Evolutionary conservation across 2,113 vertebrate genomes (phyloP), one percentile per base, ranked within the genome.

Genomic region (Gymnorhina tibicen): DNA sequence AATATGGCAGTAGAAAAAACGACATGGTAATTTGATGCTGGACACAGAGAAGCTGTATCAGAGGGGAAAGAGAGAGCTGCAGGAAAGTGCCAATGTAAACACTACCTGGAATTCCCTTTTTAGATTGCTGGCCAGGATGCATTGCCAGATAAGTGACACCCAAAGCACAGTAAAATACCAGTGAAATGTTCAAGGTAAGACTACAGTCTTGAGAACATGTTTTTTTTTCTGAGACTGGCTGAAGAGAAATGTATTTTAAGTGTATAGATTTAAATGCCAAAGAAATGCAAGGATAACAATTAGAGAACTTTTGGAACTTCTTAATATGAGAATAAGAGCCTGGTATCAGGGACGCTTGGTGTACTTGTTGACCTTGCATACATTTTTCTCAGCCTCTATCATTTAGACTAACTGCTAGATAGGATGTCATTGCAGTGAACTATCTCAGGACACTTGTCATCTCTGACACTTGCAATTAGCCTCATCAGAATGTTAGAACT

Each of bases 1-100:
- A 92, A 60, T 87, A 92, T 85, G 89, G 62, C 81, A 87, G 80
- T 64, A 92, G 70, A 60, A 91, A 95, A 96, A 95, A 82, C 32
- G 68, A 52, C 70, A 16, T 41, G 68, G 89, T 89, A 95, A 94
- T 89, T 89, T 85, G 77, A 95, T 79, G 74, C 94, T 92, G 86
- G 27, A 67, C 19, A 20, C 50, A 63, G 83, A 52, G 76, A 67
- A 80, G 30, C 68, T 79, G 47, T 79, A 60, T 87, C 69, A 41
- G 73, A 81, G 66, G 37, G 66, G 32, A 75, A 68, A 49, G 66
- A 60, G 72, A 62, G 69, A 60, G 37, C 46, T 82, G 73, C 62
- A 74, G 84, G 60, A 94, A 89, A 91, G 77, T 0, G 1, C 69
- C 74, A 58, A 5, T 72, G 49, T 62, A 94, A 96, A 85, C 74